Conservation (phyloP, 2,113 vertebrate species). For the Lucifuga dentata region DNA sequence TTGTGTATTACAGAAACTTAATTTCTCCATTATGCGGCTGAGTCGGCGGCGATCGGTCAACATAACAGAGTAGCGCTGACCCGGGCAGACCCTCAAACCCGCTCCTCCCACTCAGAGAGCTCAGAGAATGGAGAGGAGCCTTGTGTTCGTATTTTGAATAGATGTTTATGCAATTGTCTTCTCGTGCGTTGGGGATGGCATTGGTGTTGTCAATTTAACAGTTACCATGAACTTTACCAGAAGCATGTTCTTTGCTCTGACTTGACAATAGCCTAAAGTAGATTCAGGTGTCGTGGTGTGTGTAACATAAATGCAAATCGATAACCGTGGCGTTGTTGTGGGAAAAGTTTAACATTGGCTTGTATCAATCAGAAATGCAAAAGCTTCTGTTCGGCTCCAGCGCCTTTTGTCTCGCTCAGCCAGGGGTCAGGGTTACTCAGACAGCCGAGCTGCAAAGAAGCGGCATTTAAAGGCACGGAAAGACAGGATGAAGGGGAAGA, state of each 20-base stretch:
- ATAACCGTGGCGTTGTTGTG: background rate
- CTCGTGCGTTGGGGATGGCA: slow-evolving; percentile 1
- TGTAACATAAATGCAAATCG: background rate
- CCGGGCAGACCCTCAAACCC: slow-evolving; percentile 31
- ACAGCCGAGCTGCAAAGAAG: background rate
- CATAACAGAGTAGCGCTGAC: slow-evolving; percentile 51
- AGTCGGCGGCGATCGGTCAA: slow-evolving; percentile 49
- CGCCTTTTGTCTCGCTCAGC: background rate
- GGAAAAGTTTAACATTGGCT: no score
- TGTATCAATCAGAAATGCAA: background rate
- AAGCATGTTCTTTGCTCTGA: slow-evolving; percentile 8
- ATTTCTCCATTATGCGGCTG: slow-evolving; percentile 70
- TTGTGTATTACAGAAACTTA: slow-evolving; percentile 74
- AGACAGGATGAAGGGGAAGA: background rate
- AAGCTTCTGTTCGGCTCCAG: background rate
- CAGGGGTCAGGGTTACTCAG: slow-evolving; percentile 7
- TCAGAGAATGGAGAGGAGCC: slow-evolving; percentile 9
- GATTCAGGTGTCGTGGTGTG: no score
- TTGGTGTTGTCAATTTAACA: slow-evolving; percentile 13
- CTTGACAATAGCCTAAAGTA: slow-evolving; percentile 20
- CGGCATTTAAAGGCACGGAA: background rate
- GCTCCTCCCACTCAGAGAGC: background rate
- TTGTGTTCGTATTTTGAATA: slow-evolving; percentile 26
- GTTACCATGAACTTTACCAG: slow-evolving; percentile 21
- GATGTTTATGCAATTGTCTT: slow-evolving; percentile 30